Evolutionary conservation across 2,888 invertebrate species (phyloP), one percentile per base, ranked within the genome.

Genomic region (Synergus itoensis): DNA sequence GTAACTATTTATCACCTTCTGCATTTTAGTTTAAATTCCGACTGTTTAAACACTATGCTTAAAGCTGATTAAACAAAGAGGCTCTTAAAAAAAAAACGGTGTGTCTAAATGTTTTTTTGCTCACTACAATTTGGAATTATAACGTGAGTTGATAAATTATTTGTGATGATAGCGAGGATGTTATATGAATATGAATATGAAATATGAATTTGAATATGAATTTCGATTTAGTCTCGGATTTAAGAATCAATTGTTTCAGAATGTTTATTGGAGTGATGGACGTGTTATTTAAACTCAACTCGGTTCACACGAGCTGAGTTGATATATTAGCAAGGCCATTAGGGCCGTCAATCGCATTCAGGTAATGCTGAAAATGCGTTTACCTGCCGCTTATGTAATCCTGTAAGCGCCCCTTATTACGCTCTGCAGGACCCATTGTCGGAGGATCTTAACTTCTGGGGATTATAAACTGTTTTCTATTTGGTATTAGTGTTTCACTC

Each of bases 331-430:
- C 40, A 65, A 53, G 14, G 62, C 81, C 78, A 81, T 84, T 79
- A 75, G 76, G 65, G 53, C 62, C 65, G 60, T 77, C 53, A 75
- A 80, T 75, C 73, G 41, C 12, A 77, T 79, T 75, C 82, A 69
- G 69, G 79, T 78, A 80, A 82, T 79, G 76, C 67, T 76, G 81
- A 80, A 86, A 88, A 87, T 79, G 81, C 84, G 85, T 85, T 87
- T 88, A 89, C 88, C 89, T 87, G 86, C 65, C 79, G 79, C 79
- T 21, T 77, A 79, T 82, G 84, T 91, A 91, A 92, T 91, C 92
- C 91, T 88, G 88, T 90, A 89, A 90, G 89, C 87, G 87, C 87
- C 89, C 91, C 89, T 89, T 91, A 90, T 91, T 90, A 91, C 91
- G 91, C 91, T 90, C 88, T 88, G 88, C 85, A 86, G 84, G 86